A percentile compares a stretch with the other conserved stretches of the same genome.
phyloP scores from a whole-genome alignment of 1,140 invertebrate species.

The Antheraea mylitta region DNA sequence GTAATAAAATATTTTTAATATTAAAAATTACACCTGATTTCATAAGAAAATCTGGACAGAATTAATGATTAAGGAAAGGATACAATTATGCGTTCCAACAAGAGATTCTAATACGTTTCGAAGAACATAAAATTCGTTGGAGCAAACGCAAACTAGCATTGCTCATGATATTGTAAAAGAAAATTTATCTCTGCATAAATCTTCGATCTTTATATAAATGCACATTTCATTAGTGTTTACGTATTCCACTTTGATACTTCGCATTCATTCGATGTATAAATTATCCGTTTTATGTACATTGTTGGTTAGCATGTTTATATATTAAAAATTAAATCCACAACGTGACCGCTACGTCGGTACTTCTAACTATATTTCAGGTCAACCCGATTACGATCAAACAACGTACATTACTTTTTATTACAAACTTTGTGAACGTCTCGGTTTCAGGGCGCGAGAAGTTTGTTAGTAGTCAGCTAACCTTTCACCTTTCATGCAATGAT shows the following conservation, averaged over 20 bases:
- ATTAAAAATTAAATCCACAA: conserved; percentile 4
- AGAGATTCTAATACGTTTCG: not conserved
- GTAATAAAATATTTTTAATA: too few species aligned
- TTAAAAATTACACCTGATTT: not conserved
- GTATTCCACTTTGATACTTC: conserved; percentile 1
- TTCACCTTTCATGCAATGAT: conserved; percentile 9
- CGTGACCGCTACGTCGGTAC: conserved; percentile 9
- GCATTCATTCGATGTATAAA: conserved; percentile 5
- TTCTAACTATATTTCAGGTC: conserved; percentile 11
- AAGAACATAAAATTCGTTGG: not conserved
- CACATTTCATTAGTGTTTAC: conserved; percentile 11
- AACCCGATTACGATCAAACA: conserved; percentile 15
- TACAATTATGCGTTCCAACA: not conserved
- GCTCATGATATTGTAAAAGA: not conserved
- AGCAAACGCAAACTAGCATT: not conserved
- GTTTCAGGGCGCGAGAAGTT: conserved; percentile 10
- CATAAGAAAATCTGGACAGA: conserved; percentile 7
- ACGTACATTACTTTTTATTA: conserved; percentile 17
- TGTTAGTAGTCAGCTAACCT: conserved; percentile 5
- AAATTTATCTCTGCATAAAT: not conserved
- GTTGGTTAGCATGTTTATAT: conserved; percentile 6
- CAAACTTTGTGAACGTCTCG: conserved; percentile 14
- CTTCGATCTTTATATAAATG: conserved; percentile 6
- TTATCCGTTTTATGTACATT: conserved; percentile 12
- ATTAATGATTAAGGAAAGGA: not conserved